These are phyloP conservation scores for Anomalospiza imberbis DNA, from an alignment of 2,797 vertebrate species.

Conservation along the genomic window DNA sequence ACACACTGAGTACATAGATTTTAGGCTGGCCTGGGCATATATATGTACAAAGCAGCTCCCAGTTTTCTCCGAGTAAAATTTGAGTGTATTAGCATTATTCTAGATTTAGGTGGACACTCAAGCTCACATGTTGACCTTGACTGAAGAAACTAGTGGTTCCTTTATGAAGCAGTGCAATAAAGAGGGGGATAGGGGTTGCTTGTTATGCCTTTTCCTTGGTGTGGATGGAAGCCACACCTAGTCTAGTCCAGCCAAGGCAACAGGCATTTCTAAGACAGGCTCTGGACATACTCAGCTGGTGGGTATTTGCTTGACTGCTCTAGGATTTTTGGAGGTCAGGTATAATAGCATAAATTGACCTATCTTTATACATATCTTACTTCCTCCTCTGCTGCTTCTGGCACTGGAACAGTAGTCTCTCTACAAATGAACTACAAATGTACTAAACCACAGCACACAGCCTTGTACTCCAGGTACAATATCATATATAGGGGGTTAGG, in stretches of 20 bases:
- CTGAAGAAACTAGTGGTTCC: background rate
- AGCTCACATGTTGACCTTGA: background rate
- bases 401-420: background rate
- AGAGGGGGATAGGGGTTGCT: background rate
- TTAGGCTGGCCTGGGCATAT: background rate
- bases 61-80: background rate
- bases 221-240: background rate
- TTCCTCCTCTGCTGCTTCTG: background rate
- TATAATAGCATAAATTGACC: background rate
- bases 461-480: fast-evolving
- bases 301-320: background rate
- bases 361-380: background rate
- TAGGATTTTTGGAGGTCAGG: background rate
- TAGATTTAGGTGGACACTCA: background rate
- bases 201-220: background rate
- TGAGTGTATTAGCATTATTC: background rate
- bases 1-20: background rate
- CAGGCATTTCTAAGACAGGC: background rate
- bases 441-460: background rate
- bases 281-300: background rate
- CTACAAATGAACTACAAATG: background rate
- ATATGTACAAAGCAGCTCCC: background rate
- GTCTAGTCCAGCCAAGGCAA: background rate
- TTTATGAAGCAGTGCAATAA: background rate
- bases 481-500: background rate